Conservation (phyloP, 2,888 invertebrate genomes). For the Ophion ventricosus region DNA sequence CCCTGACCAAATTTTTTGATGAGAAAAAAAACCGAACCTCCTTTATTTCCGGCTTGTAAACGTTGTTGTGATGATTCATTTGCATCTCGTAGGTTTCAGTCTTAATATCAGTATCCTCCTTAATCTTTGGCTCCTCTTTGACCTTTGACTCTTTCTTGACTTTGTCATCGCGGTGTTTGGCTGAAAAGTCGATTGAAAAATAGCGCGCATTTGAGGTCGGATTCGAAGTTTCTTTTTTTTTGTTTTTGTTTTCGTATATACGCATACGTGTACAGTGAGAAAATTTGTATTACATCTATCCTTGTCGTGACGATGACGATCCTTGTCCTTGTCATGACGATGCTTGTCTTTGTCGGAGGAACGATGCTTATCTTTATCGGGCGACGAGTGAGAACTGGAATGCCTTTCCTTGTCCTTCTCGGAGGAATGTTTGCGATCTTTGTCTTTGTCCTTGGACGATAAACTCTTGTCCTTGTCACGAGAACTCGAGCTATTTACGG, state of each 20-base stretch:
- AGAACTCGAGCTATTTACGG: conserved; percentile 81
- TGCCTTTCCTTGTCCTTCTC: conserved; percentile 80
- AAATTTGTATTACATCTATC: conserved; percentile 77
- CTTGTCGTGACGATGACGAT: conserved; percentile 81
- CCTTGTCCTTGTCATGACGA: conserved; percentile 81
- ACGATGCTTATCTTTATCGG: conserved; percentile 77
- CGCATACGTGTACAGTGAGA: neutral
- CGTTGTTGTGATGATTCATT: conserved; percentile 58
- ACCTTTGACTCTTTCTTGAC: conserved; percentile 81
- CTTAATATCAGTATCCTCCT: conserved; percentile 73
- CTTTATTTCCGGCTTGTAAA: conserved; percentile 66
- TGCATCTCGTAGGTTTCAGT: conserved; percentile 60
- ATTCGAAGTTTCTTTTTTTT: neutral
- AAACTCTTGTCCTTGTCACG: conserved; percentile 79
- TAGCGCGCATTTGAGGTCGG: neutral
- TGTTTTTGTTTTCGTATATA: too few relatives aligned
- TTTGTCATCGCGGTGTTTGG: conserved; percentile 84
- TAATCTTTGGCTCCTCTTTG: conserved; percentile 79
- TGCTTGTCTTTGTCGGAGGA: conserved; percentile 82
- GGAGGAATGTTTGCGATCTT: conserved; percentile 78
- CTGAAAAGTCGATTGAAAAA: conserved; percentile 63
- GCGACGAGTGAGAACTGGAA: conserved; percentile 75
- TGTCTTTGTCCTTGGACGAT: conserved; percentile 79
- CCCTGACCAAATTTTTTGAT: conserved; percentile 21
- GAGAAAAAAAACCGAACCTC: conserved; percentile 54